These are phyloP conservation scores for Meda fulgida DNA, from an alignment of 2,797 vertebrate species.

Conservation along the genomic window DNA sequence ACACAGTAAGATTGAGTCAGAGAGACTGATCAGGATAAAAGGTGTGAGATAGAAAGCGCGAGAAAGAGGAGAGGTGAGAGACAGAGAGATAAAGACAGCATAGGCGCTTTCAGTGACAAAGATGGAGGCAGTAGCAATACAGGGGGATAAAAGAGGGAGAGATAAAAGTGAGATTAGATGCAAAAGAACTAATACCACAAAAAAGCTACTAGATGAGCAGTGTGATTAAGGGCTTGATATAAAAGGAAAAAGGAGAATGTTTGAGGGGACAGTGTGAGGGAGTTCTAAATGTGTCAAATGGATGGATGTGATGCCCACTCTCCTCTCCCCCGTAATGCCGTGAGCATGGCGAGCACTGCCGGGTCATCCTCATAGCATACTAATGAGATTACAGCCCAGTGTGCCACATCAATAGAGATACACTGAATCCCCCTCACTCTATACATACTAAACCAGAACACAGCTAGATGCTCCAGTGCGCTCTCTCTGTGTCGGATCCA, in stretches of 20 bases:
- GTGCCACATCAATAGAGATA: conserved; percentile 53
- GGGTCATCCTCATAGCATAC: conserved; percentile 64
- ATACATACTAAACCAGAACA: conserved; percentile 50
- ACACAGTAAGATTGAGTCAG: conserved; percentile 13
- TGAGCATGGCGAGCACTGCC: conserved; percentile 46
- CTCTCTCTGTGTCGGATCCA: conserved; percentile 3
- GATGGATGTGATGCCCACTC: conserved; percentile 62
- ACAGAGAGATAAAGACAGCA: conserved; percentile 54
- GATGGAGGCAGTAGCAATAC: conserved; percentile 45
- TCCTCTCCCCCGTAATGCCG: conserved; percentile 55
- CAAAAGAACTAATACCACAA: conserved; percentile 21
- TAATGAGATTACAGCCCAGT: conserved; percentile 73
- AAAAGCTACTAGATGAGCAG: conserved; percentile 53
- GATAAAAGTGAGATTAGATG: conserved; percentile 41
- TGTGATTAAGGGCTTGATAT: conserved; percentile 23
- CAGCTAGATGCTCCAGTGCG: conserved; percentile 1
- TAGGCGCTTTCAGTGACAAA: conserved; percentile 30
- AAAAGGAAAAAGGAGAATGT: conserved; percentile 37
- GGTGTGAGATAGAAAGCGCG: conserved; percentile 45
- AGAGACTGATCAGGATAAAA: conserved; percentile 50
- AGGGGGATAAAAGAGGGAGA: conserved; percentile 13
- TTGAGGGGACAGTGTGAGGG: conserved; percentile 68
- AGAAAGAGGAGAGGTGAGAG: conserved; percentile 55
- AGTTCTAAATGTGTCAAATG: conserved; percentile 62
- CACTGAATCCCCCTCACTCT: conserved; percentile 23